These are phyloP conservation scores for Pao palembangensis DNA, from an alignment of 2,113 vertebrate species.

Conservation along the genomic window DNA sequence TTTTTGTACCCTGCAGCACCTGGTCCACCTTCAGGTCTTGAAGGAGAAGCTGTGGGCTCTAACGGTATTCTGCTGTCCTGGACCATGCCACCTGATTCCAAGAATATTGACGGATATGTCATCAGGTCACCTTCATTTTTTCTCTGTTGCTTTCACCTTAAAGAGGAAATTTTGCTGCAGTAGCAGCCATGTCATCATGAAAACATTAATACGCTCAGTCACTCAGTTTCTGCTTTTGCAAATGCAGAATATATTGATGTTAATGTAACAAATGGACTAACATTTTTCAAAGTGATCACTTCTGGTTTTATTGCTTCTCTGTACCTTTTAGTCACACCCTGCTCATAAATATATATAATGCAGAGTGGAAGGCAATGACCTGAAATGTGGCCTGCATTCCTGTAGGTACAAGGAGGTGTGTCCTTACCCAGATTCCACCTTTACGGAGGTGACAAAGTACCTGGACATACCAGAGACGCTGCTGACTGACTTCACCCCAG, in stretches of 20 bases:
- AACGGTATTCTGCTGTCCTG: constrained; percentile 92
- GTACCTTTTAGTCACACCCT: no score
- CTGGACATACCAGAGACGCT: constrained; percentile 86
- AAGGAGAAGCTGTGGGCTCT: constrained; percentile 90
- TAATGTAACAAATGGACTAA: no score
- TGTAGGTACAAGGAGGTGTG: constrained; percentile 90
- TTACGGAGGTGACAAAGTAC: constrained; percentile 78
- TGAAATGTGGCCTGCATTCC: background rate
- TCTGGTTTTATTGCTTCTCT: no score
- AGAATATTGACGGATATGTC: constrained; percentile 77
- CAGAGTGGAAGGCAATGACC: background rate
- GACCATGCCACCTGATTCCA: constrained; percentile 75
- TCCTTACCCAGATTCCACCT: constrained; percentile 83
- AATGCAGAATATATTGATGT: no score
- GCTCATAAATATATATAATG: no score
- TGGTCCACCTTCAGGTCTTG: constrained; percentile 77
- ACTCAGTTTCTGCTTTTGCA: no score
- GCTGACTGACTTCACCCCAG: constrained; percentile 86
- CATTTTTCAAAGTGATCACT: no score
- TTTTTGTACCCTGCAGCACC: constrained; percentile 69
- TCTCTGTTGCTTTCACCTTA: background rate
- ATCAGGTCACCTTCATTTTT: constrained; percentile 73
- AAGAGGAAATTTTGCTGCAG: background rate
- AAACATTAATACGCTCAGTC: no score
- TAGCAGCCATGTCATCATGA: background rate